Evolutionary conservation across 2,888 invertebrate species (phyloP), one percentile per base, ranked within the genome.

Genomic region (Glaucopsyche alexis): DNA sequence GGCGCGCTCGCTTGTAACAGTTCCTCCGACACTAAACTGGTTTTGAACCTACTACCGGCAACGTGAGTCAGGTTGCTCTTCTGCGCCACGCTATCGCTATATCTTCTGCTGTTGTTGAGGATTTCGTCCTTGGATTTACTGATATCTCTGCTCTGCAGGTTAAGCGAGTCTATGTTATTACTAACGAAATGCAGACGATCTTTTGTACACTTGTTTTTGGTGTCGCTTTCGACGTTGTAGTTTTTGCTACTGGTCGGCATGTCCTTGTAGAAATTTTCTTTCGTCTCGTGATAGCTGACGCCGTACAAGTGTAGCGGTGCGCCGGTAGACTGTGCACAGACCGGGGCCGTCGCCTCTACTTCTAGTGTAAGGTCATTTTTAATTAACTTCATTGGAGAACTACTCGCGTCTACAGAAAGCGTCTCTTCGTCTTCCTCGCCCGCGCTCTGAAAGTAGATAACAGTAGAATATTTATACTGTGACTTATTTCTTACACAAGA

Each of bases 401-500:
- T 85, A 77, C 89, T 91, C 0, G 92, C 89, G 72, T 94, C 94
- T 19, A 87, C 88, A 60, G 94, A 94, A 14, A 94, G 80, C 0
- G 94, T 94, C 73, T 94, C 92, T 79, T 93, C 94, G 74, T 94
- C 94, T 79, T 94, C 95, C 19, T 91, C 93, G 81, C 94, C 94
- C 14, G 94, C 92, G 76, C 89, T 89, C 90, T 89, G 81, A 52
- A 49, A 71, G 73, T 45, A n/a, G 42, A 45, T 13, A 71, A 19
- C 29, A 47, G 38, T 7, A 66, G 49, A 19, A 16, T 29, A 13
- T 5, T 47, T 47, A 13, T 29, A 29, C 3, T n/a, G 29, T 29
- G 29, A 1, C 1, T 29, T 29, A 4, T 29, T 29, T 29, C 4
- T 29, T 29, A 29, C 29, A 29, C 1, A 29, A 29, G 29, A 4